Conservation (phyloP, 1,140 invertebrate species). For the Choristoneura fumiferana region DNA sequence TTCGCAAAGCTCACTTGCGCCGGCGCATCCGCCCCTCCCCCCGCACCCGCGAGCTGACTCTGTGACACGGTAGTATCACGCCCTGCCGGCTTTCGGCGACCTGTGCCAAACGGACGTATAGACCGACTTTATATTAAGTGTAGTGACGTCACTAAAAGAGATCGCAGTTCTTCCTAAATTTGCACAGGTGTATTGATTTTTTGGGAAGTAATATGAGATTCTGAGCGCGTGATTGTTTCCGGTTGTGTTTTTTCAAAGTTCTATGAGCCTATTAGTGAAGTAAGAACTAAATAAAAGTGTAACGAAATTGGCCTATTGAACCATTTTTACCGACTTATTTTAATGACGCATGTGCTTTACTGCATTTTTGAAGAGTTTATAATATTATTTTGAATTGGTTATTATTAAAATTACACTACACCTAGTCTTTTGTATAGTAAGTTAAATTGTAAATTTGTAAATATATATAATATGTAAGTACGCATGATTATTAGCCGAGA, state of each 20-base stretch:
- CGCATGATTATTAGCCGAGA: constrained; percentile 34
- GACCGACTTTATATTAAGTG: constrained; percentile 45
- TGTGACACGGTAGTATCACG: constrained; percentile 74
- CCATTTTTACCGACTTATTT: constrained; percentile 1
- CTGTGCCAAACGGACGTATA: constrained; percentile 77
- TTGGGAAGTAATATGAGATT: constrained; percentile 32
- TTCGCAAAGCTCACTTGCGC: constrained; percentile 42
- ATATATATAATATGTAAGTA: constrained; percentile 33
- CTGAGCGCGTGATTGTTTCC: constrained; percentile 28
- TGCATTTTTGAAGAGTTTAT: constrained; percentile 8
- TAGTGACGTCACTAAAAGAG: constrained; percentile 51
- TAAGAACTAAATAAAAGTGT: constrained; percentile 1
- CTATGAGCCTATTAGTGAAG: constrained; percentile 24
- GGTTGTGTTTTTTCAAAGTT: constrained; percentile 21
- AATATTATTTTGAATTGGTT: constrained; percentile 33
- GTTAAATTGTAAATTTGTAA: constrained; percentile 57
- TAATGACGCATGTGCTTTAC: background rate
- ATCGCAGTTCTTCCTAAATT: constrained; percentile 58
- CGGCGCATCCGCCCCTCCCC: constrained; percentile 53
- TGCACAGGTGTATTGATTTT: constrained; percentile 23
- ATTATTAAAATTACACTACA: constrained; percentile 48
- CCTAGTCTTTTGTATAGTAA: constrained; percentile 61
- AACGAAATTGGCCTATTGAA: constrained; percentile 7
- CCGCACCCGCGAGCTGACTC: constrained; percentile 63
- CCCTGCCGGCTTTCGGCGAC: constrained; percentile 73